Evolutionary conservation across 2,797 vertebrate genomes (phyloP).

Genomic region (Bovichtus variegatus): DNA sequence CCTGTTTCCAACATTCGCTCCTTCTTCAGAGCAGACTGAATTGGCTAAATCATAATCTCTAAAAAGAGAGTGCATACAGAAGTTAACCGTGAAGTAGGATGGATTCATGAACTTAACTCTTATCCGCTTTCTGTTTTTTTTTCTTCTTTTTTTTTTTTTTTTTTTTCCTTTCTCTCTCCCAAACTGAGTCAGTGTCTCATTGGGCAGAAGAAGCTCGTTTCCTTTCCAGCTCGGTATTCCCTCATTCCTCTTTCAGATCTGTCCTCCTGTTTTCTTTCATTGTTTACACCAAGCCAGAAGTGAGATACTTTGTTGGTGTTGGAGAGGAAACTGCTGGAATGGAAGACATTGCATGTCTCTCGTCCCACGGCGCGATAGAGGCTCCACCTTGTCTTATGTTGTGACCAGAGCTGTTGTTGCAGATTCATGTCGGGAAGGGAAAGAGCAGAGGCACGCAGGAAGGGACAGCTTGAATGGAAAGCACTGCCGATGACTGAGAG

Average conservation of each 20-base stretch:
- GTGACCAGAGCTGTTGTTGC: conserved; percentile 24
- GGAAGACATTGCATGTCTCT: conserved; percentile 18
- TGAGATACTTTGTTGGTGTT: conserved; percentile 3
- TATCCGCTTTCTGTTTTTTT: too few species aligned
- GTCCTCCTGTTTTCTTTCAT: conserved; percentile 18
- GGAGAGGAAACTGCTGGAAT: conserved; percentile 30
- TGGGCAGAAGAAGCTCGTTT: conserved; percentile 2
- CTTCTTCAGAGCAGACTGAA: not conserved
- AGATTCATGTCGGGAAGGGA: not conserved
- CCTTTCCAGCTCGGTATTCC: not conserved
- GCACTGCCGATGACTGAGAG: conserved; percentile 38
- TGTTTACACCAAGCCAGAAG: conserved; percentile 57
- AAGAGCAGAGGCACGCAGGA: conserved; percentile 41
- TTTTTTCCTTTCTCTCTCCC: not conserved
- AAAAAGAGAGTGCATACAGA: not conserved
- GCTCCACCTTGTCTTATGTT: conserved; percentile 19
- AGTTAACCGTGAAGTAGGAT: not conserved
- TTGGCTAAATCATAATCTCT: conserved; percentile 1
- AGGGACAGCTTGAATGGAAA: conserved; percentile 57
- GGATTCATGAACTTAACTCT: not conserved
- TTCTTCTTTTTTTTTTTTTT: not conserved
- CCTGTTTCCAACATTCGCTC: conserved; percentile 36
- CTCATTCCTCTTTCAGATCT: conserved; percentile 40
- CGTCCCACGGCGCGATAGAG: conserved; percentile 22
- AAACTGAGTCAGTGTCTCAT: not conserved